These are phyloP conservation scores for Pantelozetes paolii DNA, from an alignment of 2,888 invertebrate genomes.

Conservation along the genomic window DNA sequence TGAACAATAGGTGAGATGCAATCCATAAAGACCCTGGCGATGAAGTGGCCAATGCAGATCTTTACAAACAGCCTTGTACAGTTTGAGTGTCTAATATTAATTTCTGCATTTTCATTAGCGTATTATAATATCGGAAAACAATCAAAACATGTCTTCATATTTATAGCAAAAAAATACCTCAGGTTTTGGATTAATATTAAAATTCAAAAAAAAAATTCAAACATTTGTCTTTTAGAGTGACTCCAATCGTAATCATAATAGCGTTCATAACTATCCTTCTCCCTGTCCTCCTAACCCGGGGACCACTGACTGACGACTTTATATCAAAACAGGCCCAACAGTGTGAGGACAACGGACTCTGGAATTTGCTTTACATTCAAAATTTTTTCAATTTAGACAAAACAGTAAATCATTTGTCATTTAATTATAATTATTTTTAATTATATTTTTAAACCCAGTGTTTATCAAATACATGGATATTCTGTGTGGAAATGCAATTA, in stretches of 20 bases:
- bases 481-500: conserved; percentile 44
- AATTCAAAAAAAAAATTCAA: no score
- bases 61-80: conserved; percentile 43
- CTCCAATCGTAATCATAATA: conserved; percentile 32
- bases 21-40: conserved; percentile 40
- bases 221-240: conserved; percentile 38
- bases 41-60: conserved; percentile 38
- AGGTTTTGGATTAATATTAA: conserved; percentile 24
- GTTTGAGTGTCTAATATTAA: conserved; percentile 42
- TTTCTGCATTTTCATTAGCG: conserved; percentile 42
- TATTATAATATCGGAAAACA: conserved; percentile 35
- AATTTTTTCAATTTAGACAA: conserved; percentile 39
- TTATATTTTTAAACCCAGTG: conserved; percentile 23
- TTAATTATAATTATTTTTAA: not conserved
- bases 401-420: conserved; percentile 18
- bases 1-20: conserved; percentile 40
- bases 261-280: conserved; percentile 29
- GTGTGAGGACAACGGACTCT: conserved; percentile 39
- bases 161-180: conserved; percentile 35
- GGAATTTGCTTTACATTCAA: conserved; percentile 42
- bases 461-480: conserved; percentile 43
- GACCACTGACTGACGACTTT: conserved; percentile 43
- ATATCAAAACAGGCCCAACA: conserved; percentile 34
- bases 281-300: conserved; percentile 36
- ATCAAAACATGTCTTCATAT: not conserved